phyloP scores from a whole-genome alignment of 1,140 invertebrate species.

The Cardiocondyla obscurior region DNA sequence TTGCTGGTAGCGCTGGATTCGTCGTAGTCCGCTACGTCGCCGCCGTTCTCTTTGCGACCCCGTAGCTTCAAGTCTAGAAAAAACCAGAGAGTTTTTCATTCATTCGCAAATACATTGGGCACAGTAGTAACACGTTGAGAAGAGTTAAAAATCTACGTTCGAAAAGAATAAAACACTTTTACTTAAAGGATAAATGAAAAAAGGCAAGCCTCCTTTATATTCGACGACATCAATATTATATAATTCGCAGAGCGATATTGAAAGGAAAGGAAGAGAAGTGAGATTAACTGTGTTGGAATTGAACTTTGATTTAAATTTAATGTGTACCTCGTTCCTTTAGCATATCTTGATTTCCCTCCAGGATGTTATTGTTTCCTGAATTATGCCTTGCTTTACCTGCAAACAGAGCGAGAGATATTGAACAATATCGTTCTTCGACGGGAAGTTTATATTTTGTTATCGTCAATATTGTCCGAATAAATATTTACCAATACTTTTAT shows the following conservation, averaged over 20 bases:
- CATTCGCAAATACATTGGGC: no score
- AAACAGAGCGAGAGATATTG: constrained; percentile 57
- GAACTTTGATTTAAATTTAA: constrained; percentile 32
- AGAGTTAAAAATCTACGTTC: not conserved
- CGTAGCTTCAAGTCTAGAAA: constrained; percentile 78
- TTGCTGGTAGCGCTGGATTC: constrained; percentile 72
- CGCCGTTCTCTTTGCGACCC: constrained; percentile 75
- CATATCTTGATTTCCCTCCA: constrained; percentile 82
- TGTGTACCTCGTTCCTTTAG: constrained; percentile 80
- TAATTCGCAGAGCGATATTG: no score
- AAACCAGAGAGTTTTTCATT: constrained; percentile 5
- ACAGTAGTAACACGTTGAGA: no score
- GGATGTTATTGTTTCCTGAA: constrained; percentile 76
- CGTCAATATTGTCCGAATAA: constrained; percentile 21
- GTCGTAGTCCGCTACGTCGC: constrained; percentile 76
- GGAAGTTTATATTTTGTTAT: constrained; percentile 28
- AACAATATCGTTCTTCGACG: constrained; percentile 3
- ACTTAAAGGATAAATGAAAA: no score
- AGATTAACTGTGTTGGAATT: constrained; percentile 10
- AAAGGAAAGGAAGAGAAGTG: not conserved
- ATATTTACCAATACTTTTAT: constrained; percentile 33
- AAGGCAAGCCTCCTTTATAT: no score
- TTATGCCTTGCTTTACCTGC: constrained; percentile 81
- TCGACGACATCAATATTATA: not conserved
- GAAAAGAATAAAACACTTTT: no score